Base-by-base conservation (phyloP, 1,140 invertebrate genomes). In the Drosophila santomea region DNA sequence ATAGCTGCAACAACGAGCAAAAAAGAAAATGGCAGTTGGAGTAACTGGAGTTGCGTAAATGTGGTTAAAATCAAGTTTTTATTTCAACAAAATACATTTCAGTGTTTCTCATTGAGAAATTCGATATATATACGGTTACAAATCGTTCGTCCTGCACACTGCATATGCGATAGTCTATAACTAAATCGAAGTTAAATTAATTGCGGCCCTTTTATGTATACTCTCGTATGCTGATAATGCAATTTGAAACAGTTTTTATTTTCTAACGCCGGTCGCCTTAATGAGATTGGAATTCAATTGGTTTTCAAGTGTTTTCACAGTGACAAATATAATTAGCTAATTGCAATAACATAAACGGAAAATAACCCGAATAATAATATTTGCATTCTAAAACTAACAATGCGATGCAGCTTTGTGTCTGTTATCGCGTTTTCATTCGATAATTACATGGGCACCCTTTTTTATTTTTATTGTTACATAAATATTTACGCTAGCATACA, bases 401-500 rank as follows among this genome's bases (percentile, higher is more conserved):
- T 51, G 47, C 39, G 55, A 72, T 75, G 54, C 41, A 71, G 62
- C 61, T 47, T 75, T 58, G 52, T 79, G 48, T 55, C 63, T 59
- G 45, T 43, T 43, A 20, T 32, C 15, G 20, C 20, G 10, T 32
- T 32, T 23, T 36, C 62, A 85, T 64, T 78, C 63, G 72, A 75
- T 85, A 81, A 75, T 81, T 63, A 43, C 52, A 68, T 41, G 35
- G 57, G 44, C 57, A 52, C 23, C 48, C 25, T 43, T 7, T 54
- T 66, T 74, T 54, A n/a, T 43, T 60, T 69, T 50, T 64, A 81
- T 81, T 51, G 76, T 79, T 79, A 66, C 59, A 66, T 63, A 67
- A 85, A 67, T 64, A 54, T 77, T 82, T 79, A 88, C 71, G 83
- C 83, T 86, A 88, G 78, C 83, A 83, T 83, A 82, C 48, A 86